Percentiles rank a stretch among this genome's conserved stretches.
These are phyloP conservation scores for Pecten maximus DNA, from an alignment of 2,888 invertebrate species.

Conservation along the genomic window DNA sequence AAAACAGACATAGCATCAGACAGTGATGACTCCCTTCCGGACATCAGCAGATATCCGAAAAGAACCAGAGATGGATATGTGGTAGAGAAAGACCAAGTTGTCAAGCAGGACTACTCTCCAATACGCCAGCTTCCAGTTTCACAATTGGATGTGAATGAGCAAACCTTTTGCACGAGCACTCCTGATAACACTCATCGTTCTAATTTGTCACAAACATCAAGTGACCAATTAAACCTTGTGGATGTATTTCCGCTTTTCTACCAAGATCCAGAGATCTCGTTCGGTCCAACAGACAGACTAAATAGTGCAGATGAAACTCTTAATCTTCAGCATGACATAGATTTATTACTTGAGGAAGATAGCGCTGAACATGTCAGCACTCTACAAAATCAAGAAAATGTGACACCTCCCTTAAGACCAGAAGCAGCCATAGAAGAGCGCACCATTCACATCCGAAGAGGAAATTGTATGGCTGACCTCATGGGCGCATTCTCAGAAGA, in stretches of 20 bases:
- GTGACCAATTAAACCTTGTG: not conserved
- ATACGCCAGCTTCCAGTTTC: not conserved
- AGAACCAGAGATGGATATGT: not conserved
- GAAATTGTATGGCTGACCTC: not conserved
- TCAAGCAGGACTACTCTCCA: not conserved
- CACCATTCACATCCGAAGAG: not conserved
- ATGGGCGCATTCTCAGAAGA: not conserved
- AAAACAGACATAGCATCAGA: not conserved
- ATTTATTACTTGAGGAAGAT: not conserved
- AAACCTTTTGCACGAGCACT: not conserved
- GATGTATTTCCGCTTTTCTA: slow-evolving; percentile 1
- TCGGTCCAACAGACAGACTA: not conserved
- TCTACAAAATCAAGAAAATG: not conserved
- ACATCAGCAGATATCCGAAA: not conserved
- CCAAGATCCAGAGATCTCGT: not conserved
- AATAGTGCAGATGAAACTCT: not conserved
- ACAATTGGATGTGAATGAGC: not conserved
- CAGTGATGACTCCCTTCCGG: not conserved
- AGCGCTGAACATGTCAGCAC: not conserved
- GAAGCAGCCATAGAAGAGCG: not conserved
- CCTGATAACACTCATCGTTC: not conserved
- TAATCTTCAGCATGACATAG: not conserved
- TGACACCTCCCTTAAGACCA: not conserved
- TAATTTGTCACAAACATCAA: not conserved
- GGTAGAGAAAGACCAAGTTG: not conserved